Evolutionary conservation across 2,888 invertebrate species (phyloP), one percentile per base, ranked within the genome.

Genomic region (Tortricodes alternella): DNA sequence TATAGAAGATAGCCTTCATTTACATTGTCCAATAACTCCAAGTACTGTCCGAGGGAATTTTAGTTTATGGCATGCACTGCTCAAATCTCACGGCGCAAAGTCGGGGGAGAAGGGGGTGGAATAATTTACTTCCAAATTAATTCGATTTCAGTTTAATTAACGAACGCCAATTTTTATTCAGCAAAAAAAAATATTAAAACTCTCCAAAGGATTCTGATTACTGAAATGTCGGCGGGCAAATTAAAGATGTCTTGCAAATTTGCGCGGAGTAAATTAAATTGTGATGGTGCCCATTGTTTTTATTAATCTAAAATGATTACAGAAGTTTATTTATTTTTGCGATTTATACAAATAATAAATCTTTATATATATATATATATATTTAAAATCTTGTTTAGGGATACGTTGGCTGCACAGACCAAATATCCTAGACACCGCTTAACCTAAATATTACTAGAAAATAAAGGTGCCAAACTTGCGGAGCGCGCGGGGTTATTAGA

Each of bases 1-100:
- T 90, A 90, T 89, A 87, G 89, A 83, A 88, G 86, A 87, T 88
- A 90, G 86, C 86, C 89, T 91, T 91, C 91, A 91, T 91, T 91
- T 91, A 91, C 91, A 91, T 91, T 91, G 90, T 91, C 88, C 91
- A 89, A 91, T 91, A 91, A 89, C 89, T 91, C 85, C 86, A 88
- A 91, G 89, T 89, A 88, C 88, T 89, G 90, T 86, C 89, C 89
- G 81, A 83, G 78, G 84, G 85, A 86, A 86, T 89, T 89, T 90
- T 88, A 89, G 89, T 89, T 89, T 89, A 89, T 83, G 81, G 80
- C 76, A 79, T 80, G 80, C 80, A 76, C 74, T 74, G 70, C 70
- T 72, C 61, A 29, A 38, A 18, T 35, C 38, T 62, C 63, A 51
- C 70, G 11, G n/a, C 29, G n/a, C 29, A n/a, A n/a, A 60, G 64